These are phyloP conservation scores for Drosophila rellima DNA, from an alignment of 2,888 invertebrate genomes.

Conservation along the genomic window DNA sequence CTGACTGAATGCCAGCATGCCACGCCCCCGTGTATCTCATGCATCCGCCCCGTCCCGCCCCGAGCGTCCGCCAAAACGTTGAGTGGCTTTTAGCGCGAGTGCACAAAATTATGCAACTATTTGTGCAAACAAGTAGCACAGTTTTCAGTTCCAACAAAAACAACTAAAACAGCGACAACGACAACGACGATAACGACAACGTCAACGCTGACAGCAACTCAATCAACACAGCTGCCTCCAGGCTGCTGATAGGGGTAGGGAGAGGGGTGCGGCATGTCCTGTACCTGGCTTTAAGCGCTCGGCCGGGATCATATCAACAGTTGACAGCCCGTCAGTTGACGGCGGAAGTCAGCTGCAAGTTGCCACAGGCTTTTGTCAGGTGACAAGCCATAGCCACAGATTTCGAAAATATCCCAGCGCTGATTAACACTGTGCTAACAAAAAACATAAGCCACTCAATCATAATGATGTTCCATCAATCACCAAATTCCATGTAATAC, in stretches of 20 bases:
- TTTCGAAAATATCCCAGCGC: constrained; percentile 2
- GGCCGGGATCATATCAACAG: constrained; percentile 28
- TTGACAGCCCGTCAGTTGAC: constrained; percentile 26
- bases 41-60: background rate
- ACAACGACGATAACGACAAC: constrained; percentile 19
- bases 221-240: constrained; percentile 39
- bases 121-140: constrained; percentile 67
- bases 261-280: background rate
- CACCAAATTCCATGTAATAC: background rate
- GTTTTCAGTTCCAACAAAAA: constrained; percentile 11
- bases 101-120: constrained; percentile 76
- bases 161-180: constrained; percentile 4
- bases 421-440: constrained; percentile 29
- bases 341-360: constrained; percentile 35
- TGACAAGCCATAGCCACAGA: constrained; percentile 18
- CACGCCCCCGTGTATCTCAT: background rate
- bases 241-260: constrained; percentile 7
- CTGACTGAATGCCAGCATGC: constrained; percentile 17
- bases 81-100: constrained; percentile 72
- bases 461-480: constrained; percentile 16
- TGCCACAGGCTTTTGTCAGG: constrained; percentile 24
- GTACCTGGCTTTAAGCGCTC: background rate
- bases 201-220: constrained; percentile 53
- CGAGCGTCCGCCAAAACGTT: constrained; percentile 11
- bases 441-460: constrained; percentile 17